phyloP scores from a whole-genome alignment of 2,797 vertebrate genomes.

The Enteromius fasciolatus region DNA sequence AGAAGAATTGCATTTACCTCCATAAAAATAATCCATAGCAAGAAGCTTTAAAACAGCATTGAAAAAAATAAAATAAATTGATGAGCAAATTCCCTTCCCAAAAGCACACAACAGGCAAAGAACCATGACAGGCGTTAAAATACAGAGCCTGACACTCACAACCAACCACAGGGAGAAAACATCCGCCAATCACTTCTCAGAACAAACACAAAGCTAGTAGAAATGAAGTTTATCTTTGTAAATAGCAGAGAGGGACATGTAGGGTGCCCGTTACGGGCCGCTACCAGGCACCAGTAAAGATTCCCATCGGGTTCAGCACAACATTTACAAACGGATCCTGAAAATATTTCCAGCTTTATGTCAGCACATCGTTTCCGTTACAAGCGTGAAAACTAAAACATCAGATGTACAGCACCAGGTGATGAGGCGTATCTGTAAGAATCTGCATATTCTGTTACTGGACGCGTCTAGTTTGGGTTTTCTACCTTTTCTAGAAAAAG shows the following conservation, averaged over 20 bases:
- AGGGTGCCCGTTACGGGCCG: slow-evolving; percentile 19
- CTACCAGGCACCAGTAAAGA: slow-evolving; percentile 36
- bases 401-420: slow-evolving; percentile 46
- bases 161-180: slow-evolving; percentile 67
- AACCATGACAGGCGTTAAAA: slow-evolving; percentile 76
- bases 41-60: slow-evolving; percentile 79
- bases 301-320: slow-evolving; percentile 13
- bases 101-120: slow-evolving; percentile 77
- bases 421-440: slow-evolving; percentile 28
- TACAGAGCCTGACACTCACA: slow-evolving; percentile 67
- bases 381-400: slow-evolving; percentile 13
- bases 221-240: slow-evolving; percentile 31
- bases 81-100: slow-evolving; percentile 57
- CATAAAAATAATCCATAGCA: slow-evolving; percentile 79
- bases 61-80: slow-evolving; percentile 74
- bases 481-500: slow-evolving; percentile 20
- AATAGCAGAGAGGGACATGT: slow-evolving; percentile 28
- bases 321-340: slow-evolving; percentile 4
- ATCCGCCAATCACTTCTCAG: slow-evolving; percentile 38
- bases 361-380: slow-evolving; percentile 9
- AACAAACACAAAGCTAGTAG: slow-evolving; percentile 32
- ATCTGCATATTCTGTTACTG: slow-evolving; percentile 43
- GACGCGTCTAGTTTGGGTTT: neutral
- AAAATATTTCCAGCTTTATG: slow-evolving; percentile 22
- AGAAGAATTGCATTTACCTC: slow-evolving; percentile 79